A percentile compares a stretch with the other conserved stretches of the same genome.
Conservation (phyloP, 2,888 invertebrate genomes). For the Nomada hirtipes region DNA sequence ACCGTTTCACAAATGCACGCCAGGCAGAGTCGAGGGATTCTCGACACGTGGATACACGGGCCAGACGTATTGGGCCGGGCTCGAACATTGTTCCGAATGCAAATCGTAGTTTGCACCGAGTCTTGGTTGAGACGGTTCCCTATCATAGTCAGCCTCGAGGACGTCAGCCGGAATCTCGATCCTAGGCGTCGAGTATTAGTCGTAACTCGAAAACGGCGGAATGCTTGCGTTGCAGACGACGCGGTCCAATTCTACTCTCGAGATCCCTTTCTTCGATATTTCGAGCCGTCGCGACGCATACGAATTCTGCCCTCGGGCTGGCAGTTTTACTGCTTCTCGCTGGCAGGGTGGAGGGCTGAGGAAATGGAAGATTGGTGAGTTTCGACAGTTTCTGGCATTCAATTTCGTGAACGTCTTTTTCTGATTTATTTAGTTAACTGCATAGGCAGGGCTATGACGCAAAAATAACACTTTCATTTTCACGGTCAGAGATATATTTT, state of each 20-base stretch:
- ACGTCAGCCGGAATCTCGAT: slow-evolving; percentile 52
- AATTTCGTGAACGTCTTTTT: no score
- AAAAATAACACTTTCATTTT: no score
- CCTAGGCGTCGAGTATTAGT: slow-evolving; percentile 50
- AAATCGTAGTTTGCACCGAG: slow-evolving; percentile 68
- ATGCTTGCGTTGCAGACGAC: slow-evolving; percentile 55
- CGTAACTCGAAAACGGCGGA: slow-evolving; percentile 35
- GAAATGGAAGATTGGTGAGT: background rate
- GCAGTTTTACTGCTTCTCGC: slow-evolving; percentile 8
- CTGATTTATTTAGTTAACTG: no score
- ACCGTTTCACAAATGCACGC: slow-evolving; percentile 61
- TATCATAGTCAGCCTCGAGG: slow-evolving; percentile 64
- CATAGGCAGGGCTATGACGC: no score
- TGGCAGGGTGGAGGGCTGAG: background rate
- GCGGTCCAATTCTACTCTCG: slow-evolving; percentile 49
- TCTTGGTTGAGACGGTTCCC: slow-evolving; percentile 45
- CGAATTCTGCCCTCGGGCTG: slow-evolving; percentile 5
- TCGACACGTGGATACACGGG: slow-evolving; percentile 38
- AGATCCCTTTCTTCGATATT: slow-evolving; percentile 33
- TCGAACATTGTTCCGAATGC: slow-evolving; percentile 72
- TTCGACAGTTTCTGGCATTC: background rate
- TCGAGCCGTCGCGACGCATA: slow-evolving; percentile 29
- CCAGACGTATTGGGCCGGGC: slow-evolving; percentile 66
- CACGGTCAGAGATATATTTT: no score
- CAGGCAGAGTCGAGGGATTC: slow-evolving; percentile 41